These are phyloP conservation scores for Pantelozetes paolii DNA, from an alignment of 2,888 invertebrate species.

Conservation along the genomic window DNA sequence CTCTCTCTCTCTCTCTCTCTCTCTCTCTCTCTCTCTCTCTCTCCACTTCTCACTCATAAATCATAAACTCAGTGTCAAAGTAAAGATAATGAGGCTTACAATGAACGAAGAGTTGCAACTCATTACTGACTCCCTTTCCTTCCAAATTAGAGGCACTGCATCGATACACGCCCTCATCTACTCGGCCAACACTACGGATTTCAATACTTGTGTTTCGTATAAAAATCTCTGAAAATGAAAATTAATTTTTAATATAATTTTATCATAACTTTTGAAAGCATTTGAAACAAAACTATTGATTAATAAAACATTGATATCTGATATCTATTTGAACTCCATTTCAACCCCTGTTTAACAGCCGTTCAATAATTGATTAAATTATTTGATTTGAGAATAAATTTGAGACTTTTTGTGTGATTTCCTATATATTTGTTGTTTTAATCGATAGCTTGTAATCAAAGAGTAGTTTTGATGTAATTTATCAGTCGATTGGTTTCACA, in stretches of 20 bases:
- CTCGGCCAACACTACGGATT: constrained; percentile 3
- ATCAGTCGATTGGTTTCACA: constrained; percentile 12
- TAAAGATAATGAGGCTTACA: constrained; percentile 10
- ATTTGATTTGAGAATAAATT: no score
- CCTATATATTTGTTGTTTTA: neutral
- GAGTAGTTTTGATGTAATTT: neutral
- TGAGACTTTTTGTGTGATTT: no score
- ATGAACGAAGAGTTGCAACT: neutral
- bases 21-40: no score
- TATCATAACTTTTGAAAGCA: neutral
- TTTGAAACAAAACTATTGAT: neutral
- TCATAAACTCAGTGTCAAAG: neutral
- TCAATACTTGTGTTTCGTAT: constrained; percentile 22
- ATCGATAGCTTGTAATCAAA: neutral
- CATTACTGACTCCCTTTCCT: constrained; percentile 21
- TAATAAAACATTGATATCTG: no score
- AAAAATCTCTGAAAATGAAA: neutral
- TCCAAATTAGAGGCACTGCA: constrained; percentile 23
- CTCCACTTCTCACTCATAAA: neutral
- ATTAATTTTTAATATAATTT: neutral
- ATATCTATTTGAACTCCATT: no score
- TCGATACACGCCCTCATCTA: constrained; percentile 17
- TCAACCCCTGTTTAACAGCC: no score
- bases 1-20: no score
- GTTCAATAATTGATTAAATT: no score